Base-by-base conservation (phyloP, 2,113 vertebrate genomes). In the Hippopotamus amphibius region DNA sequence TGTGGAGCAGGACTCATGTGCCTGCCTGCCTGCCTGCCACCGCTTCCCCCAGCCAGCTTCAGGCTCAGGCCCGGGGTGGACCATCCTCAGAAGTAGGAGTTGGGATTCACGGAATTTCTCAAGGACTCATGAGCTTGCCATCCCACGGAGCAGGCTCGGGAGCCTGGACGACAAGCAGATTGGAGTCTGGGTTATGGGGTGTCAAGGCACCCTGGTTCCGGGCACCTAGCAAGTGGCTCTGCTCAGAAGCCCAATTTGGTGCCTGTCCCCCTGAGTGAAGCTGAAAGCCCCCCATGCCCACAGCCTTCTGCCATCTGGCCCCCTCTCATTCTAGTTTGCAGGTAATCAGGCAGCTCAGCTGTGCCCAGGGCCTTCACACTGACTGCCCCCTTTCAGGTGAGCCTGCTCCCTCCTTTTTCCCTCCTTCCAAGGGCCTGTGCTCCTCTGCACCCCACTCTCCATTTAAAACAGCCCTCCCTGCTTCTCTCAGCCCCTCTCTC, bases 31-130 rank as follows among this genome's bases (percentile, higher is more conserved):
- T 72, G 30, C 43, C n/a, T 3, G 28, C 53, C 7, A 5, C 5
- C 1, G 17, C 61, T 4, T 66, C n/a, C 4, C 19, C 41, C 24
- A 6, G 17, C 21, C 0, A 13, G 77, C 26, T 6, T 0, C 41
- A 46, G 37, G 12, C 83, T 50, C 69, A 41, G 17, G 33, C 74
- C 74, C 5, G 0, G 61, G 19, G 24, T 53, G 50, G 37, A 10
- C 22, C 12, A 26, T 22, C 69, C 68, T 69, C 21, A 33, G 88
- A 59, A 11, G 26, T 21, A 15, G 7, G 19, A 50, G 79, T 50
- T 19, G 24, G 59, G 61, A 46, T 3, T 24, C 76, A 55, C 0
- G 6, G 30, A 8, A 14, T 37, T 3, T 86, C n/a, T 24, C 50
- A 24, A 37, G 61, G 68, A 53, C 24, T 30, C 68, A 0, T 1